These are phyloP conservation scores for Procambarus clarkii DNA, from an alignment of 1,140 invertebrate genomes.

Conservation along the genomic window DNA sequence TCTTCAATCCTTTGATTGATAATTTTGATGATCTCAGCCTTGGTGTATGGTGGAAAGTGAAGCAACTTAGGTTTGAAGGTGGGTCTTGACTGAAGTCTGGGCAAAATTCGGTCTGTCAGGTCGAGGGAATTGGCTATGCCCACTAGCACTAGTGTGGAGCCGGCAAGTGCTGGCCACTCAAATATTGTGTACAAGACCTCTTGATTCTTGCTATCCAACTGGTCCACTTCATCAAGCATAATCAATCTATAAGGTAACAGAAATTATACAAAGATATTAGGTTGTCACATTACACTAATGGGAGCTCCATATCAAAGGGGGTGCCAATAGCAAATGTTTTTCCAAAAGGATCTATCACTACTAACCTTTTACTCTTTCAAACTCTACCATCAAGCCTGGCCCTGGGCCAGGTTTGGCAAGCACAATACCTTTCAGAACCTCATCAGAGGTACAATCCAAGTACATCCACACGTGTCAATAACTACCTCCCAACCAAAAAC, in stretches of 20 bases:
- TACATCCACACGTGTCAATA: too few species aligned
- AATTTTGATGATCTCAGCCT: slow-evolving; percentile 91
- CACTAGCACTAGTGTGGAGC: slow-evolving; percentile 87
- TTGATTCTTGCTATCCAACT: slow-evolving; percentile 89
- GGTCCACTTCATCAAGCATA: slow-evolving; percentile 98
- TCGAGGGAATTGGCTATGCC: slow-evolving; percentile 98
- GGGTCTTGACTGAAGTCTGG: slow-evolving; percentile 83
- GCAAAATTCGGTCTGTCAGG: slow-evolving; percentile 92
- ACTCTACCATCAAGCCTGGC: too few species aligned
- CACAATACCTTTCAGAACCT: too few species aligned
- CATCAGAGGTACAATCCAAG: too few species aligned
- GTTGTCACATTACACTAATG: too few species aligned
- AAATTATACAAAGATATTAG: background rate
- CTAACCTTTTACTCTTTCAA: too few species aligned
- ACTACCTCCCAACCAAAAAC: too few species aligned
- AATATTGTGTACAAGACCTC: slow-evolving; percentile 94
- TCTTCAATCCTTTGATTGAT: slow-evolving; percentile 80
- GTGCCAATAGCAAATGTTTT: too few species aligned
- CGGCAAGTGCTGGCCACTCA: slow-evolving; percentile 88
- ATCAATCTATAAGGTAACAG: slow-evolving; percentile 53
- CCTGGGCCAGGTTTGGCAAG: too few species aligned
- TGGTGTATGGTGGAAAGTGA: slow-evolving; percentile 95
- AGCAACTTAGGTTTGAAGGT: slow-evolving; percentile 80
- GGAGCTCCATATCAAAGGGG: too few species aligned
- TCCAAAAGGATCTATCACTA: too few species aligned